Conservation (phyloP, 2,113 vertebrate genomes). For the Pangasianodon gigas region DNA sequence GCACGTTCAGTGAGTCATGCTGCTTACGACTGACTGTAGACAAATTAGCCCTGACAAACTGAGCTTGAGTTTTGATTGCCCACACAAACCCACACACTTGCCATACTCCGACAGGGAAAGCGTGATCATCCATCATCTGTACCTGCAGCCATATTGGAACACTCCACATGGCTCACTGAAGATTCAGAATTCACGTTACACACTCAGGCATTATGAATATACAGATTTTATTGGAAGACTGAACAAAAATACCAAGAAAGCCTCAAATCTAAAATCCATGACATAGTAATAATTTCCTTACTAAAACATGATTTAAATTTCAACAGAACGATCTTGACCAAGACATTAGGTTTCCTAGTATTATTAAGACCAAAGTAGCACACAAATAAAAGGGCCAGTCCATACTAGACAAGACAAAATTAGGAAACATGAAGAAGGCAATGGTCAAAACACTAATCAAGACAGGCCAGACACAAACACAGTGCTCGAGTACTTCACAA, state of each 20-base stretch:
- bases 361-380: not conserved
- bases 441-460: not conserved
- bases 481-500: not conserved
- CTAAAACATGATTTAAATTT: not conserved
- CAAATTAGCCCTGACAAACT: conserved; percentile 27
- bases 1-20: conserved; percentile 21
- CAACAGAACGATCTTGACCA: not conserved
- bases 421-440: not conserved
- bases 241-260: not conserved
- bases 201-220: not conserved
- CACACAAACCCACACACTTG: conserved; percentile 20
- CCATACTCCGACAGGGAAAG: not conserved
- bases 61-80: conserved; percentile 19
- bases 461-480: not conserved
- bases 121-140: not conserved
- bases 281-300: not conserved
- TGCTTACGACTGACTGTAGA: conserved; percentile 21
- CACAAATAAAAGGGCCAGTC: not conserved
- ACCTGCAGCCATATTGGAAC: conserved; percentile 23
- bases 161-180: not conserved
- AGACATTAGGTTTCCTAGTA: too few relatives aligned
- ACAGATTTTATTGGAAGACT: not conserved
- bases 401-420: not conserved
- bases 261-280: not conserved
- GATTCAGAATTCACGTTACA: not conserved